Percentiles rank a stretch among this genome's conserved stretches.
phyloP scores from a whole-genome alignment of 2,888 invertebrate genomes.

The Pocota personata region DNA sequence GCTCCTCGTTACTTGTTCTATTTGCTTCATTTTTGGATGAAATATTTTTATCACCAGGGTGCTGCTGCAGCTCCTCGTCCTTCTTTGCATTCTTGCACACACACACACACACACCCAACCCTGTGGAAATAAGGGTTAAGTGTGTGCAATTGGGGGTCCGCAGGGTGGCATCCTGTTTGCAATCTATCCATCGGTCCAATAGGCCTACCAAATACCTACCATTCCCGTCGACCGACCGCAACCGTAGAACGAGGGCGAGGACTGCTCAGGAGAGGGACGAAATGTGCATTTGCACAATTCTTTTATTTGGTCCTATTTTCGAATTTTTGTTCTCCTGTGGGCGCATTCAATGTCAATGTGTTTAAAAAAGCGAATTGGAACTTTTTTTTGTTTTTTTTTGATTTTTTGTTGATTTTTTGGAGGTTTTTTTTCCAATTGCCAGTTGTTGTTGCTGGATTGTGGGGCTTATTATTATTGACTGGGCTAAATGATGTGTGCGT shows the following conservation, averaged over 20 bases:
- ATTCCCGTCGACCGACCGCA: constrained; percentile 41
- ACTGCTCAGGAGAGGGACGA: constrained; percentile 16
- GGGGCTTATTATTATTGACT: constrained; percentile 74
- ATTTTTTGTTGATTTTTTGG: not conserved
- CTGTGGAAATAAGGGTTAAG: constrained; percentile 53
- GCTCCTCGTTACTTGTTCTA: constrained; percentile 64
- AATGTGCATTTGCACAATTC: constrained; percentile 66
- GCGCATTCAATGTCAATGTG: constrained; percentile 74
- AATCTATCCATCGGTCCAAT: constrained; percentile 49
- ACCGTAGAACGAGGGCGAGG: constrained; percentile 30
- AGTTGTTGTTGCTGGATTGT: constrained; percentile 60
- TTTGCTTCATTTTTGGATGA: constrained; percentile 51
- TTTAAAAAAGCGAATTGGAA: constrained; percentile 72
- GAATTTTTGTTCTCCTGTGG: constrained; percentile 59
- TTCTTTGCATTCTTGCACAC: constrained; percentile 27
- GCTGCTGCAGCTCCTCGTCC: not conserved
- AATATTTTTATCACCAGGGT: constrained; percentile 2
- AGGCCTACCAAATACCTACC: constrained; percentile 38
- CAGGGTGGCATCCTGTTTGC: constrained; percentile 37
- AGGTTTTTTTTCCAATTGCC: constrained; percentile 22
- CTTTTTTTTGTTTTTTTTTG: constrained; percentile 36
- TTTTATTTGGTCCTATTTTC: constrained; percentile 41
- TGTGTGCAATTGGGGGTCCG: constrained; percentile 54
- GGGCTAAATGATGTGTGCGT: constrained; percentile 76
- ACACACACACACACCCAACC: not conserved